These are phyloP conservation scores for Trichomalopsis sarcophagae DNA, from an alignment of 1,140 invertebrate species.

Conservation along the genomic window DNA sequence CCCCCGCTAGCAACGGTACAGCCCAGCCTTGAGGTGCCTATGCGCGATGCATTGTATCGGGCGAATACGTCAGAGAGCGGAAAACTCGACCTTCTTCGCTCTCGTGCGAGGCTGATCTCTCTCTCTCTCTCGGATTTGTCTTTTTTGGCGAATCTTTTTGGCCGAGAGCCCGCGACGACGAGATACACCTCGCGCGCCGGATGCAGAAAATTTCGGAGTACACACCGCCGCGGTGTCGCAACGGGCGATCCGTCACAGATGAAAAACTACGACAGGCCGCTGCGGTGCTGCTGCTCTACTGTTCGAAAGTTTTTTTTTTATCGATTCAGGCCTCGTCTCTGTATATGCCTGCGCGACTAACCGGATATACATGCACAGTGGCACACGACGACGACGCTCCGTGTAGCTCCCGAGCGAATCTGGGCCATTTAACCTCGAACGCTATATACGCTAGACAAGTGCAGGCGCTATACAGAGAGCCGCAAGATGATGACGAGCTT, in stretches of 20 bases:
- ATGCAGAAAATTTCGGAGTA: no score
- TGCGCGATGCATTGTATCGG: conserved; percentile 35
- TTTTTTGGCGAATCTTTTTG: neutral
- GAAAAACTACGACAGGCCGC: neutral
- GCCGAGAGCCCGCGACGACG: neutral
- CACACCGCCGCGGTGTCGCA: neutral
- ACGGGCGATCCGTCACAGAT: neutral
- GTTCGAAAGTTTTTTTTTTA: neutral
- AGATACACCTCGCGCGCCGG: no score
- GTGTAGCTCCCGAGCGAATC: neutral
- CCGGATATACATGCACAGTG: no score
- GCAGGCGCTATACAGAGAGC: no score
- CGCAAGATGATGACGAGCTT: neutral
- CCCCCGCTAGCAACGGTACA: neutral
- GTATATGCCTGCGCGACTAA: no score
- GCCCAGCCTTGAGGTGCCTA: conserved; percentile 24
- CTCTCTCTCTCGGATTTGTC: neutral
- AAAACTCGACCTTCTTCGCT: conserved; percentile 4
- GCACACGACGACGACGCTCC: neutral
- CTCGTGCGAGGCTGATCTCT: neutral
- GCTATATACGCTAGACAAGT: neutral
- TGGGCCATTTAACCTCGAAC: conserved; percentile 30
- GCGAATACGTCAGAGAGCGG: conserved; percentile 47
- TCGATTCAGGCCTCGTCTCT: neutral
- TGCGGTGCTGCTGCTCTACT: neutral